Base-by-base conservation (phyloP, 2,888 invertebrate species). In the Epinotia nisella region DNA sequence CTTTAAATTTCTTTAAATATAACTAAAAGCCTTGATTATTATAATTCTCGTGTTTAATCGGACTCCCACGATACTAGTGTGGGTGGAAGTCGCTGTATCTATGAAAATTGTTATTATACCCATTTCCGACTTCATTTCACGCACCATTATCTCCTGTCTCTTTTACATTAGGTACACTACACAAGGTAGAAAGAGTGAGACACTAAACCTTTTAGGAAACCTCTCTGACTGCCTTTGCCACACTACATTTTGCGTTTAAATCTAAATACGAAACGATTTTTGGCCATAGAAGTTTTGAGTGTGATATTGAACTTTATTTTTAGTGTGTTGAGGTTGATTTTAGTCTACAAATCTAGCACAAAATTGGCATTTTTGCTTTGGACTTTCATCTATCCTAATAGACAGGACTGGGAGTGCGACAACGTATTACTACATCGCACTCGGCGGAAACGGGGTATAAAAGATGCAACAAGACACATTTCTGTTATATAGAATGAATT, bases 401-500 rank as follows among this genome's bases (percentile, higher is more conserved):
- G 56, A 56, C 56, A 24, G 56, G 24, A 29, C 9, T 1, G n/a
- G n/a, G n/a, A 24, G 29, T 29, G 29, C 29, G 56, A 56, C 56
- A 29, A 29, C 15, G 56, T 56, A n/a, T 56, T 56, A 29, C 56
- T 15, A 56, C 24, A 29, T 15, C 29, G 56, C 56, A 56, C 56
- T 29, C 55, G 24, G 56, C 15, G 24, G 9, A 29, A 56, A 29
- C n/a, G 29, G 29, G 15, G 2, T 56, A 29, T 9, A 9, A 56
- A 56, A 56, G 17, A 17, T 29, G n/a, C 56, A 56, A 56, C 13
- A 55, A 0, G 56, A 15, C 56, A 56, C 24, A 9, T n/a, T 53
- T 29, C 17, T n/a, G 13, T 29, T 15, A 29, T 56, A 56, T 56
- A 29, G 56, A 29, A 56, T 9, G n/a, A 29, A 9, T 9, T 35